A percentile compares a stretch with the other conserved stretches of the same genome.
phyloP scores from a whole-genome alignment of 2,797 vertebrate genomes.

The Catharus ustulatus region DNA sequence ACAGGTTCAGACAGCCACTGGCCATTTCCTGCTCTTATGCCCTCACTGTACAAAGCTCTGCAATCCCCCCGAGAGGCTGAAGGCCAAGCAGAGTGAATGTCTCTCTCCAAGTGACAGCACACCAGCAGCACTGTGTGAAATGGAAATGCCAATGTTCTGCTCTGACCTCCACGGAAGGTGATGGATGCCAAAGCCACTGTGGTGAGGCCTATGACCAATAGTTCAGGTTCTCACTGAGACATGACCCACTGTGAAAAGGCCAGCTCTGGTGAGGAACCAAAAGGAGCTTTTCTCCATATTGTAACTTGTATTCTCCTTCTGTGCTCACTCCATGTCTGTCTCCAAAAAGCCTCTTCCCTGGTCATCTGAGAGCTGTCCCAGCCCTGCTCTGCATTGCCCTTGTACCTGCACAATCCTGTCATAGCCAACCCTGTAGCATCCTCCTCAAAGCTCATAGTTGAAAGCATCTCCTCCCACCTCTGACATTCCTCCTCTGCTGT shows the following conservation, averaged over 20 bases:
- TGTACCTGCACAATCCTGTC: background rate
- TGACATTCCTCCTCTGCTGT: background rate
- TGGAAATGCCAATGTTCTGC: background rate
- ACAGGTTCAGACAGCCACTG: background rate
- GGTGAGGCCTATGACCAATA: background rate
- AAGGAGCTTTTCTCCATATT: background rate
- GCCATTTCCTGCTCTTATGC: background rate
- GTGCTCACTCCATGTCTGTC: background rate
- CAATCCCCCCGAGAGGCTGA: background rate
- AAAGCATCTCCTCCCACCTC: background rate
- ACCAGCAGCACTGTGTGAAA: background rate
- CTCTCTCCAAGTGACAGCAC: background rate
- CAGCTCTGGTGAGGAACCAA: background rate
- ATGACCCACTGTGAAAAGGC: background rate
- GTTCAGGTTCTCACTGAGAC: background rate
- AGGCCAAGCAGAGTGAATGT: background rate
- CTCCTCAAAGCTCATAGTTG: background rate
- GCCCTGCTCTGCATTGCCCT: background rate
- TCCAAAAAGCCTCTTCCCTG: background rate
- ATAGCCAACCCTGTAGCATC: background rate
- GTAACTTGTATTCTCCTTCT: background rate
- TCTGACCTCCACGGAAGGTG: background rate
- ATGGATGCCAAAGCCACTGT: background rate
- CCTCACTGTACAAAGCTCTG: background rate
- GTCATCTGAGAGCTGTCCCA: background rate